Conservation (phyloP, 2,888 invertebrate species). For the Drosophila affinis region DNA sequence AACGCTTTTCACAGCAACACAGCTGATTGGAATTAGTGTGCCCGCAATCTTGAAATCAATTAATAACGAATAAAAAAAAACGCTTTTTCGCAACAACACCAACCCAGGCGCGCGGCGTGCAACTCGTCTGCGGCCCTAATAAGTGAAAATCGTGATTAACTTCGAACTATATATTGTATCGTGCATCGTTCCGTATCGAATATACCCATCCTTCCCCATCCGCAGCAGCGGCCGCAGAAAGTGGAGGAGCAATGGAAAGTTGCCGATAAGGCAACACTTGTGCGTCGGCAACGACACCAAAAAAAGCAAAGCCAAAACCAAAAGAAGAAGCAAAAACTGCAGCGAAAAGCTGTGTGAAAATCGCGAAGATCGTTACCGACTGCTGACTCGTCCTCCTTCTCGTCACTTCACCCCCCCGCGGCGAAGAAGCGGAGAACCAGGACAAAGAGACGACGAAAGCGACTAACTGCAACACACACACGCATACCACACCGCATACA, state of each 20-base stretch:
- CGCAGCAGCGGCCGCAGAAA: conserved; percentile 28
- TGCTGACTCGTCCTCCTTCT: no score
- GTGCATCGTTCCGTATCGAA: background rate
- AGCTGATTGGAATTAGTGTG: no score
- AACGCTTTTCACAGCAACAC: no score
- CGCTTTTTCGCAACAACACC: no score
- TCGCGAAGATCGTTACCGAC: no score
- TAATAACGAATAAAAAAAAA: no score
- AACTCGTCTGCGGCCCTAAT: no score
- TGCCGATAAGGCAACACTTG: conserved; percentile 12
- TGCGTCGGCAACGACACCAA: conserved; percentile 25
- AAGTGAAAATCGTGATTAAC: no score
- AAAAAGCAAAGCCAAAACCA: conserved; percentile 29
- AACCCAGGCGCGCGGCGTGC: no score
- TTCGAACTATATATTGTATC: no score
- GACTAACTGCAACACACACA: conserved; percentile 27
- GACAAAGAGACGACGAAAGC: conserved; percentile 37
- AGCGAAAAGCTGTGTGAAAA: background rate
- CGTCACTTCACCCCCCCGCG: no score
- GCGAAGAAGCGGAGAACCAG: conserved; percentile 30
- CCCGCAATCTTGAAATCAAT: no score
- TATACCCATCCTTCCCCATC: background rate
- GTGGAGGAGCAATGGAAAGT: conserved; percentile 61
- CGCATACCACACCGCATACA: conserved; percentile 7
- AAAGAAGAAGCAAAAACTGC: conserved; percentile 23